A percentile compares a stretch with the other conserved stretches of the same genome.
Conservation (phyloP, 2,113 vertebrate species). For the Melanotaenia duboulayi region DNA sequence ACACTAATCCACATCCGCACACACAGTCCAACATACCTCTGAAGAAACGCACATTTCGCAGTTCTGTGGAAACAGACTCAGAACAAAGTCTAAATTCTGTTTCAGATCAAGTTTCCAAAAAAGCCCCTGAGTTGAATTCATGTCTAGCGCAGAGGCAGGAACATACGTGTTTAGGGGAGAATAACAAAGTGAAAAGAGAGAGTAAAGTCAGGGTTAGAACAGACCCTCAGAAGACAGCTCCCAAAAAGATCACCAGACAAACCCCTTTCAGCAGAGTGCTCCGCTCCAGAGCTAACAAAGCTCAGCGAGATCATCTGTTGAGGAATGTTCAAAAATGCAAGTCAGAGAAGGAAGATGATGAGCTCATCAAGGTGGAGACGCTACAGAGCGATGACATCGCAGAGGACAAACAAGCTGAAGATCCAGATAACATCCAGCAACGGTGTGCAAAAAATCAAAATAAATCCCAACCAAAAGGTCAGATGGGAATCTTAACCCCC, state of each 20-base stretch:
- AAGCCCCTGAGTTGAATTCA: constrained; percentile 16
- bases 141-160: constrained; percentile 9
- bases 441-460: background rate
- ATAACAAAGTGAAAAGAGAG: constrained; percentile 20
- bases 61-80: constrained; percentile 69
- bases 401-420: background rate
- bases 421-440: background rate
- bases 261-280: constrained; percentile 44
- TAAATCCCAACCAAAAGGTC: background rate
- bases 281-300: constrained; percentile 47
- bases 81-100: constrained; percentile 56
- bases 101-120: constrained; percentile 33
- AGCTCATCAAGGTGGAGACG: background rate
- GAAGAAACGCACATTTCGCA: constrained; percentile 83
- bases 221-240: constrained; percentile 39
- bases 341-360: constrained; percentile 28
- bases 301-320: constrained; percentile 12
- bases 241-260: constrained; percentile 38
- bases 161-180: constrained; percentile 16
- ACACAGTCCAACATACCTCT: constrained; percentile 82
- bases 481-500: background rate
- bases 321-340: constrained; percentile 41
- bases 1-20: constrained; percentile 69
- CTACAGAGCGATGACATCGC: background rate
- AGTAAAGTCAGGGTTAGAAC: constrained; percentile 17